A percentile compares a stretch with the other conserved stretches of the same genome.
Evolutionary conservation across 1,140 invertebrate species (phyloP).

Genomic region (Pseudomyrmex concolor): DNA sequence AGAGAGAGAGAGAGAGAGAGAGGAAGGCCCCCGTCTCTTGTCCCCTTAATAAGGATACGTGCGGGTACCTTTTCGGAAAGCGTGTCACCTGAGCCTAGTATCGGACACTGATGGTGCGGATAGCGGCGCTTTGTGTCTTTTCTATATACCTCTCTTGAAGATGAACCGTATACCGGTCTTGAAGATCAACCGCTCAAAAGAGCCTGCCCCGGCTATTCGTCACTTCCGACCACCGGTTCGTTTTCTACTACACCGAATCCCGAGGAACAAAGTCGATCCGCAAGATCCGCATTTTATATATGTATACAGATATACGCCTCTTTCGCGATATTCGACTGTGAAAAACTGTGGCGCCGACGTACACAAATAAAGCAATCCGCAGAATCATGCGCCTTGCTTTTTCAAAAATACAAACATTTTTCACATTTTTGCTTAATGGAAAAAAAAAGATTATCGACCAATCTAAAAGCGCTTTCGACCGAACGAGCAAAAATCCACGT

Average conservation of each 20-base stretch:
- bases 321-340: neutral
- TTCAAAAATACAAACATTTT: neutral
- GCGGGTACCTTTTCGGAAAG: slow-evolving; percentile 68
- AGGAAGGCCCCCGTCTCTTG: slow-evolving; percentile 32
- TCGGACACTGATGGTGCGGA: slow-evolving; percentile 79
- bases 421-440: neutral
- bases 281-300: neutral
- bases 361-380: slow-evolving; percentile 36
- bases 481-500: slow-evolving; percentile 17
- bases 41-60: slow-evolving; percentile 70
- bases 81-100: slow-evolving; percentile 79
- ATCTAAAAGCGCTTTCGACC: slow-evolving; percentile 17
- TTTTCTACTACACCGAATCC: neutral
- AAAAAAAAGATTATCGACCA: slow-evolving; percentile 3
- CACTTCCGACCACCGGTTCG: slow-evolving; percentile 33
- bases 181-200: slow-evolving; percentile 66
- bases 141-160: slow-evolving; percentile 50
- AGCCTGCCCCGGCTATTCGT: slow-evolving; percentile 61
- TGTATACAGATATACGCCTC: neutral
- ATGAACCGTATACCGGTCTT: too few relatives aligned
- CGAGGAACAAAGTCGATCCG: slow-evolving; percentile 60
- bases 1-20: too few relatives aligned
- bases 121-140: slow-evolving; percentile 77
- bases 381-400: neutral
- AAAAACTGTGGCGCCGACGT: slow-evolving; percentile 27